These are phyloP conservation scores for Heteromurus nitidus DNA, from an alignment of 2,888 invertebrate species.

Conservation along the genomic window DNA sequence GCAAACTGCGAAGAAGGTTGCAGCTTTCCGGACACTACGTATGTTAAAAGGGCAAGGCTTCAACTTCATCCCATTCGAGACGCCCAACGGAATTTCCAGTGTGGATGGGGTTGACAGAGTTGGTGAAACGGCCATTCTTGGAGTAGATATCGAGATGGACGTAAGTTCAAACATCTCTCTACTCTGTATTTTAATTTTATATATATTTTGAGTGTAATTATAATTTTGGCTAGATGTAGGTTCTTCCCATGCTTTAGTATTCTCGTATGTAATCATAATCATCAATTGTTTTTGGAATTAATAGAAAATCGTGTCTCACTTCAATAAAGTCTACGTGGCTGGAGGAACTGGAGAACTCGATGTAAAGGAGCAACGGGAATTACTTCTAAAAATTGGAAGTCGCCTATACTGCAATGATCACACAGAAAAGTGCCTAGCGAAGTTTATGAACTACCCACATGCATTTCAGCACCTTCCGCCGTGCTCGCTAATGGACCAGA, in stretches of 20 bases:
- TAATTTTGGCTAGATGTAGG: neutral
- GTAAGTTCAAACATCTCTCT: neutral
- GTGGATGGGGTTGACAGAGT: neutral
- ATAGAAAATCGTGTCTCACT: neutral
- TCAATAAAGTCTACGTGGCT: conserved; percentile 5
- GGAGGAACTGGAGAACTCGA: neutral
- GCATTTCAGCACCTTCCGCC: conserved; percentile 25
- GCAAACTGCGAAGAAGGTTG: conserved; percentile 36
- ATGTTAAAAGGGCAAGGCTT: conserved; percentile 13
- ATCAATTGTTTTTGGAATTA: neutral
- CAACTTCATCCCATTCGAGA: neutral
- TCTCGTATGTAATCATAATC: neutral
- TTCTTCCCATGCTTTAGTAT: neutral
- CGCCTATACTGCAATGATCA: neutral
- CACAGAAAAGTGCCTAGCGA: conserved; percentile 11
- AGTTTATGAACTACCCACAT: conserved; percentile 18
- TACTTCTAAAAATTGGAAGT: neutral
- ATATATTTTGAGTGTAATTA: neutral
- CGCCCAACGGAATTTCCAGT: neutral
- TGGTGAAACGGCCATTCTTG: neutral
- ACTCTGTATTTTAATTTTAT: neutral
- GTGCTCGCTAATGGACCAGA: conserved; percentile 11
- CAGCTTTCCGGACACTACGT: conserved; percentile 28
- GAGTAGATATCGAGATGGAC: neutral
- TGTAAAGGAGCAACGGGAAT: too few relatives aligned